Percentiles rank a stretch among this genome's conserved stretches.
Conservation (phyloP, 2,797 vertebrate species). For the Percopsis omiscomaycus region DNA sequence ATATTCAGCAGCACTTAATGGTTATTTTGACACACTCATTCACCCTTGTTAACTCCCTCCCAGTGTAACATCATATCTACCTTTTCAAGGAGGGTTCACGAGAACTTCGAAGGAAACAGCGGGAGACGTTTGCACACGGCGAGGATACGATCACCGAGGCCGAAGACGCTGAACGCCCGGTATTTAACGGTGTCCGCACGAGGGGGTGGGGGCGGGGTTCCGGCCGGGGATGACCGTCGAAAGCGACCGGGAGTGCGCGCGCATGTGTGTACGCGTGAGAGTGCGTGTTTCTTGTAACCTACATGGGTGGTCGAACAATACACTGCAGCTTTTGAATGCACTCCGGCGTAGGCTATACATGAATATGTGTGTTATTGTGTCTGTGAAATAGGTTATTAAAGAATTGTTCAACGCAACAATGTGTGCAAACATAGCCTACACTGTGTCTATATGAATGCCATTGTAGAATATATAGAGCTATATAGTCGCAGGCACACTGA, state of each 20-base stretch:
- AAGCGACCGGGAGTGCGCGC: not conserved
- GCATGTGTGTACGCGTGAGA: not conserved
- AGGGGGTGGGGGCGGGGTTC: not conserved
- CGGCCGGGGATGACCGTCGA: not conserved
- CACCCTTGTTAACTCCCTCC: not conserved
- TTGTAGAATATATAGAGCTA: no score
- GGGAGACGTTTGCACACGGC: slow-evolving; percentile 35
- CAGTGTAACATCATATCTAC: slow-evolving; percentile 35
- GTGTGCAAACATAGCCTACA: no score
- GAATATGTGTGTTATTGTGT: not conserved
- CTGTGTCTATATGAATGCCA: no score
- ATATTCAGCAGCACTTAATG: no score
- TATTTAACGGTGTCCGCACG: slow-evolving; percentile 43
- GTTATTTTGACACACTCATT: not conserved
- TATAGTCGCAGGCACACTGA: not conserved
- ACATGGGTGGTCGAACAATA: not conserved
- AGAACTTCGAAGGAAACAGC: slow-evolving; percentile 38
- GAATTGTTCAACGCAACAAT: not conserved
- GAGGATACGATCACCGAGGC: slow-evolving; percentile 53
- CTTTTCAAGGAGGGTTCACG: slow-evolving; percentile 39
- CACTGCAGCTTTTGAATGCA: no score
- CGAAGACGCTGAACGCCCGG: not conserved
- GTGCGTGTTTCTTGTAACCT: not conserved
- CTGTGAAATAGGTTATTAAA: not conserved
- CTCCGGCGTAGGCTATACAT: no score